Evolutionary conservation across 2,888 invertebrate genomes (phyloP).

Genomic region (Eupithecia inturbata): DNA sequence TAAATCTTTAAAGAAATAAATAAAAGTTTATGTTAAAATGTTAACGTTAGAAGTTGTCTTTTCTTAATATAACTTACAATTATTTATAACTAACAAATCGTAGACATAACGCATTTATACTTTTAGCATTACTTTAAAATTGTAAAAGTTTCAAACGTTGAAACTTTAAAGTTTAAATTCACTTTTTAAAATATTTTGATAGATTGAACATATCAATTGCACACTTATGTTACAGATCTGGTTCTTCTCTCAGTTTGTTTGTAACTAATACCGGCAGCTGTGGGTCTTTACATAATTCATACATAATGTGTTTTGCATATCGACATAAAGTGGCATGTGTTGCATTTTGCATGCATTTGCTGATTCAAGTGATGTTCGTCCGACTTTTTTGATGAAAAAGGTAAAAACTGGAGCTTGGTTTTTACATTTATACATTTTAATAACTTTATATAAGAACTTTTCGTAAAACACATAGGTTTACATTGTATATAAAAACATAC

Average conservation of each 20-base stretch:
- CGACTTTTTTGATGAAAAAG: not conserved
- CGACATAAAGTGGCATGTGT: conserved; percentile 77
- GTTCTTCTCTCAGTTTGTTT: conserved; percentile 54
- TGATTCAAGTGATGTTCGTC: conserved; percentile 42
- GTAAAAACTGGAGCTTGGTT: not conserved
- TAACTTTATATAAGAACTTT: not conserved
- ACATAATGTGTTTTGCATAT: conserved; percentile 74
- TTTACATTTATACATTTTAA: not conserved
- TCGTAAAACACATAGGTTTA: not conserved
- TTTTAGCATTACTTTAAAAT: not conserved
- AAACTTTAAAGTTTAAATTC: conserved; percentile 5
- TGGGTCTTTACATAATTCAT: conserved; percentile 79
- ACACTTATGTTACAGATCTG: conserved; percentile 38
- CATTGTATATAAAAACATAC: not conserved
- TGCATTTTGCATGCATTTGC: conserved; percentile 59
- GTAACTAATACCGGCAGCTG: conserved; percentile 58
- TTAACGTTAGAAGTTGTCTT: no score
- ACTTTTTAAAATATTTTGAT: conserved; percentile 43
- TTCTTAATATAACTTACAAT: no score
- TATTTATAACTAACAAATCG: not conserved
- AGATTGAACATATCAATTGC: conserved; percentile 32
- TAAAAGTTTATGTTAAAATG: no score
- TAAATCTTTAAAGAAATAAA: no score
- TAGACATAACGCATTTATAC: not conserved
- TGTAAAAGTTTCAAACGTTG: not conserved